phyloP scores from a whole-genome alignment of 2,113 vertebrate species.

The Delphinus delphis region DNA sequence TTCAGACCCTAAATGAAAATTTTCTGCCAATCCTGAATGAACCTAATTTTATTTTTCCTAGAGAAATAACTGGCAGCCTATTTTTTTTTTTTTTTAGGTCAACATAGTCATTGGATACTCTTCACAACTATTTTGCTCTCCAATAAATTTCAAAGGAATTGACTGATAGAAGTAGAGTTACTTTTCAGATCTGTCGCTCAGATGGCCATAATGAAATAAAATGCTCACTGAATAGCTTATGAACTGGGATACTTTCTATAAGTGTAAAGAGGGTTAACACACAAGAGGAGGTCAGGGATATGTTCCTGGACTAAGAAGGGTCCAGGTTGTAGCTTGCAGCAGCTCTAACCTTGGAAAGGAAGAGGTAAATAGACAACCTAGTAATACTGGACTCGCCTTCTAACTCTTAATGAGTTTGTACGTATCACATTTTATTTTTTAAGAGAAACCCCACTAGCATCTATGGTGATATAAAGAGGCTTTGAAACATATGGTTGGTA shows the following conservation, averaged over 20 bases:
- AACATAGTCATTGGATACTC: neutral
- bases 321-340: neutral
- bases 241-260: neutral
- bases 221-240: neutral
- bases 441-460: constrained; percentile 1
- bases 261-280: neutral
- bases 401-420: neutral
- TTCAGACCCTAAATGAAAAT: neutral
- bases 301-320: neutral
- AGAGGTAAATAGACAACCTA: neutral
- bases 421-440: neutral
- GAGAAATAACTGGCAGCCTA: neutral
- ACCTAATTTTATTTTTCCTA: neutral
- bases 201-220: neutral
- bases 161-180: neutral
- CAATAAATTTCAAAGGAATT: neutral
- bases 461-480: neutral
- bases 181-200: neutral
- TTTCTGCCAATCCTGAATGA: neutral
- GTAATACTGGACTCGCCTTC: neutral
- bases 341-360: neutral
- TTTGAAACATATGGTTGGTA: neutral
- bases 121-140: neutral
- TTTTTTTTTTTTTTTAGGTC: neutral
- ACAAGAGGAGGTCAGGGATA: neutral